Conservation (phyloP, 2,113 vertebrate species). For the Nicator chloris region DNA sequence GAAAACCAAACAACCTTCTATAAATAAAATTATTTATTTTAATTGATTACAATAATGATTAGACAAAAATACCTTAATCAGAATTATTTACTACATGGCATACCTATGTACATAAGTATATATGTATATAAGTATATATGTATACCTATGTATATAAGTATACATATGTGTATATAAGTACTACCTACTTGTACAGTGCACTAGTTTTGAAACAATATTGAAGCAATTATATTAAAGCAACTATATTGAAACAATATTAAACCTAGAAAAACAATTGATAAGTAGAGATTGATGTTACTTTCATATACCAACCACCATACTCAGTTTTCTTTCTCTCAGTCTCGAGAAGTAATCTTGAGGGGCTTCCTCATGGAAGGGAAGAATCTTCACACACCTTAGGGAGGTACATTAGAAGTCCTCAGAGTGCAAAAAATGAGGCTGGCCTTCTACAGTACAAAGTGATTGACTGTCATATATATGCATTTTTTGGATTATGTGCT, state of each 20-base stretch:
- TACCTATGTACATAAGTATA: no score
- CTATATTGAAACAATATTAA: not conserved
- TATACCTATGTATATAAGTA: no score
- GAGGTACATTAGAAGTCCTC: no score
- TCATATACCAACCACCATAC: no score
- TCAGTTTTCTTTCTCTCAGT: not conserved
- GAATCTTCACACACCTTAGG: not conserved
- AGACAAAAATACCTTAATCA: not conserved
- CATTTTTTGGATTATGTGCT: not conserved
- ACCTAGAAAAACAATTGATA: not conserved
- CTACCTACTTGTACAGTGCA: not conserved
- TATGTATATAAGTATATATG: no score
- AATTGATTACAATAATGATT: not conserved
- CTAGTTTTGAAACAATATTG: not conserved
- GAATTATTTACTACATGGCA: not conserved
- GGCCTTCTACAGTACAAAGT: not conserved
- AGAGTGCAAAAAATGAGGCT: not conserved
- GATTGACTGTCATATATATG: not conserved
- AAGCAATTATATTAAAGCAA: not conserved
- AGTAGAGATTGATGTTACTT: not conserved
- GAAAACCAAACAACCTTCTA: not conserved
- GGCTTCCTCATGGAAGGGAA: not conserved
- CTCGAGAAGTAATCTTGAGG: not conserved
- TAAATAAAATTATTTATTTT: not conserved
- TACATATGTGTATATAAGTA: no score